phyloP scores from a whole-genome alignment of 2,113 vertebrate genomes.

The Gopherus evgoodei region DNA sequence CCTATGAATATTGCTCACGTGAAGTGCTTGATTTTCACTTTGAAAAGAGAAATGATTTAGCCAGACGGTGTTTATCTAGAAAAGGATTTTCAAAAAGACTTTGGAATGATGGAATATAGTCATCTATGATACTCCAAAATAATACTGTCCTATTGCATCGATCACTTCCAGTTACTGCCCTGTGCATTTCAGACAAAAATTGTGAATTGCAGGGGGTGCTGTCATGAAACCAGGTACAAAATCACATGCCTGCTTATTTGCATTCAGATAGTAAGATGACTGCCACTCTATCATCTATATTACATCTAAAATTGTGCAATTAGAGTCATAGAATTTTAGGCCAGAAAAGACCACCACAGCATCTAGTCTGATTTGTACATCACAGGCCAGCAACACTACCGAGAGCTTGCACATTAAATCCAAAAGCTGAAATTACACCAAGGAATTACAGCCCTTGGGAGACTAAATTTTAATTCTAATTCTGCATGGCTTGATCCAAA shows the following conservation, averaged over 20 bases:
- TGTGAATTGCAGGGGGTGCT: neutral
- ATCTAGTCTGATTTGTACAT: neutral
- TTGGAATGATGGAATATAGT: neutral
- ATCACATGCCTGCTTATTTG: rapidly evolving
- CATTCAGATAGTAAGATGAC: neutral
- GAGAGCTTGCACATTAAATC: neutral
- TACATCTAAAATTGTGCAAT: neutral
- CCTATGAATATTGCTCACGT: neutral
- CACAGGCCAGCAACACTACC: neutral
- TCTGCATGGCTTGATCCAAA: neutral
- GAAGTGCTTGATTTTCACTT: neutral
- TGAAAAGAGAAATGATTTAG: neutral
- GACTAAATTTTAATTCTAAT: neutral
- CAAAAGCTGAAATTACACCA: neutral
- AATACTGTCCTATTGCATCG: rapidly evolving
- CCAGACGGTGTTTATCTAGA: neutral
- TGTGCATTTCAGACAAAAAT: neutral
- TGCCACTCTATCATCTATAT: rapidly evolving
- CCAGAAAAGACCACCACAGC: neutral
- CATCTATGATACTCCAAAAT: neutral
- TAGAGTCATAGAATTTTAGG: neutral
- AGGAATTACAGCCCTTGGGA: neutral
- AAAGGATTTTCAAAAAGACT: neutral
- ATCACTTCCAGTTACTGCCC: neutral
- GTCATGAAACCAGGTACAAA: neutral